phyloP scores from a whole-genome alignment of 2,888 invertebrate genomes.

The Sthenelais limicola region DNA sequence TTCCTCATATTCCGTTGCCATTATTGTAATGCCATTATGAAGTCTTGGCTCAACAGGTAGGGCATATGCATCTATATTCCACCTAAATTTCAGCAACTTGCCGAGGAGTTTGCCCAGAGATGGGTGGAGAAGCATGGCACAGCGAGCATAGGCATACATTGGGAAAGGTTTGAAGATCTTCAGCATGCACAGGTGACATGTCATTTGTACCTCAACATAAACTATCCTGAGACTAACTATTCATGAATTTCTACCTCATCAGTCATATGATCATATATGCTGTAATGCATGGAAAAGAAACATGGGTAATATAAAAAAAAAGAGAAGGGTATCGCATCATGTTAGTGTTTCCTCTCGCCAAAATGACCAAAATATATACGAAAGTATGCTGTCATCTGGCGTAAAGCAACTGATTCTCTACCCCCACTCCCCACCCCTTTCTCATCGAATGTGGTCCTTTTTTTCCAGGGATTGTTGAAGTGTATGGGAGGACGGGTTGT shows the following conservation, averaged over 20 bases:
- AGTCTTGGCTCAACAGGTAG: neutral
- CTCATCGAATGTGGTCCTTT: too few species aligned
- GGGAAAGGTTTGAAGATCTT: constrained; percentile 71
- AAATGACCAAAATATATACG: too few species aligned
- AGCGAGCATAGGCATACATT: constrained; percentile 73
- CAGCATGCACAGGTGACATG: constrained; percentile 64
- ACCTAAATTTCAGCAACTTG: constrained; percentile 56
- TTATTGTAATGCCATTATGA: too few species aligned
- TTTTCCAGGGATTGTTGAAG: constrained; percentile 61
- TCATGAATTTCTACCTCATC: neutral
- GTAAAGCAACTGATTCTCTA: too few species aligned
- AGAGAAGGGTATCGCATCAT: too few species aligned
- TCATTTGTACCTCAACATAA: constrained; percentile 4
- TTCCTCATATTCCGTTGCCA: too few species aligned
- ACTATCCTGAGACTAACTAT: constrained; percentile 6
- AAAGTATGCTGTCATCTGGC: too few species aligned
- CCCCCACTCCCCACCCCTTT: too few species aligned
- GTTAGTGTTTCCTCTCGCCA: too few species aligned
- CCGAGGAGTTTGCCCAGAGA: constrained; percentile 70
- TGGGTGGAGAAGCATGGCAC: constrained; percentile 71
- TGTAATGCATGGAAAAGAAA: too few species aligned
- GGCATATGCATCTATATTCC: neutral
- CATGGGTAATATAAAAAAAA: too few species aligned
- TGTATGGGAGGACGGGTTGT: constrained; percentile 65
- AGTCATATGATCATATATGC: too few species aligned